Evolutionary conservation across 2,797 vertebrate genomes (phyloP).

Genomic region (Melanotaenia parkinsoni): DNA sequence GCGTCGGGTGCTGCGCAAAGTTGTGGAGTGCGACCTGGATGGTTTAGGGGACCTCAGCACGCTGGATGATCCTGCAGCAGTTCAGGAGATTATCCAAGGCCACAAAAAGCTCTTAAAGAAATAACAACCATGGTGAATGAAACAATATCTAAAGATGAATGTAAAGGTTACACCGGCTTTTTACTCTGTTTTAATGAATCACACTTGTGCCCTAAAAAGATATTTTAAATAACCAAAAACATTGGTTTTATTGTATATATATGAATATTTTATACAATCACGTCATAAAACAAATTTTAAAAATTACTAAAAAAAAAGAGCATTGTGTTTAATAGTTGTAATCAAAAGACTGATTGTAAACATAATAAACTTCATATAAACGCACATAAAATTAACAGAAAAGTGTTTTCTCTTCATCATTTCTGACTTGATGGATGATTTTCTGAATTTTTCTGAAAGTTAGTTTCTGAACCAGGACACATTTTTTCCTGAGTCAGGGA

Average conservation of each 20-base stretch:
- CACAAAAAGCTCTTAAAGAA: constrained; percentile 62
- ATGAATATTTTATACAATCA: constrained; percentile 25
- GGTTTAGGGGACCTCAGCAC: constrained; percentile 91
- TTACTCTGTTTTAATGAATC: constrained; percentile 1
- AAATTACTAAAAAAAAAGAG: constrained; percentile 3
- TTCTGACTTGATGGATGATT: not conserved
- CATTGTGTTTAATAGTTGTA: constrained; percentile 4
- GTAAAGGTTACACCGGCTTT: not conserved
- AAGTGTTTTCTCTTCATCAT: not conserved
- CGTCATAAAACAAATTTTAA: not conserved
- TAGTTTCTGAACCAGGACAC: not conserved
- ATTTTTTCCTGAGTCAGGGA: not conserved
- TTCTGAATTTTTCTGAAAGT: not conserved
- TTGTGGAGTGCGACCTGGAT: constrained; percentile 77
- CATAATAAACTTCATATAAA: constrained; percentile 20
- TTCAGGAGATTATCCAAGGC: constrained; percentile 87
- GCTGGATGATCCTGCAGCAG: constrained; percentile 89
- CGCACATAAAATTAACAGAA: not conserved
- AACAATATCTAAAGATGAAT: not conserved
- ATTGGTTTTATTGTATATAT: constrained; percentile 20
- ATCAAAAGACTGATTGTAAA: constrained; percentile 24
- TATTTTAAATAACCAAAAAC: not conserved
- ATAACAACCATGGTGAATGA: constrained; percentile 3
- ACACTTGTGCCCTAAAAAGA: constrained; percentile 3
- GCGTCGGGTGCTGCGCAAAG: constrained; percentile 92